Evolutionary conservation across 2,888 invertebrate species (phyloP).

Genomic region (Argyresthia albistria): DNA sequence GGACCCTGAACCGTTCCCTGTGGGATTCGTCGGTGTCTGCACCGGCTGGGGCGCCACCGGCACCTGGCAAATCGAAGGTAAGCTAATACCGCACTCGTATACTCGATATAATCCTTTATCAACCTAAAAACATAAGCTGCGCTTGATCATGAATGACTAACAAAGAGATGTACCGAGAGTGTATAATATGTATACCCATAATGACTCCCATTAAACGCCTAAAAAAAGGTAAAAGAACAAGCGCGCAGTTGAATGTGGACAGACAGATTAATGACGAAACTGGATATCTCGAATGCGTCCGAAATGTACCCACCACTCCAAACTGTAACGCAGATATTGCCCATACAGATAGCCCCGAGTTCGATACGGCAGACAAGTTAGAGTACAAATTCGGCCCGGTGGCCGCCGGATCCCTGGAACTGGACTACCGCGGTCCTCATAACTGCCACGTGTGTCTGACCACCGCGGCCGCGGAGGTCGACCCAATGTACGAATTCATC

Average conservation of each 20-base stretch:
- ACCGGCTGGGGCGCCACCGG: constrained; percentile 91
- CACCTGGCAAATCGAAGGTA: constrained; percentile 87
- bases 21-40: constrained; percentile 84
- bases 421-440: constrained; percentile 74
- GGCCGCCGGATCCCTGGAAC: constrained; percentile 61
- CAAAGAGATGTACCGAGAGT: too few relatives aligned
- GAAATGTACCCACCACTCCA: constrained; percentile 60
- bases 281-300: constrained; percentile 15
- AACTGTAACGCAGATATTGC: constrained; percentile 19
- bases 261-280: neutral
- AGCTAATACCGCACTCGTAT: neutral
- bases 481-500: constrained; percentile 77
- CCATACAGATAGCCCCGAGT: constrained; percentile 65
- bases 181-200: too few relatives aligned
- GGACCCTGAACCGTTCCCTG: constrained; percentile 79
- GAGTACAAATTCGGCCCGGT: constrained; percentile 73
- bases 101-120: too few relatives aligned
- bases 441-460: constrained; percentile 77
- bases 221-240: too few relatives aligned
- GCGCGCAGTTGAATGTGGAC: too few relatives aligned
- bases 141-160: too few relatives aligned
- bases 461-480: constrained; percentile 63
- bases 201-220: too few relatives aligned
- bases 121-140: too few relatives aligned
- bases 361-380: constrained; percentile 71